Conservation (phyloP, 2,888 invertebrate species). For the Synanthedon tipuliformis region DNA sequence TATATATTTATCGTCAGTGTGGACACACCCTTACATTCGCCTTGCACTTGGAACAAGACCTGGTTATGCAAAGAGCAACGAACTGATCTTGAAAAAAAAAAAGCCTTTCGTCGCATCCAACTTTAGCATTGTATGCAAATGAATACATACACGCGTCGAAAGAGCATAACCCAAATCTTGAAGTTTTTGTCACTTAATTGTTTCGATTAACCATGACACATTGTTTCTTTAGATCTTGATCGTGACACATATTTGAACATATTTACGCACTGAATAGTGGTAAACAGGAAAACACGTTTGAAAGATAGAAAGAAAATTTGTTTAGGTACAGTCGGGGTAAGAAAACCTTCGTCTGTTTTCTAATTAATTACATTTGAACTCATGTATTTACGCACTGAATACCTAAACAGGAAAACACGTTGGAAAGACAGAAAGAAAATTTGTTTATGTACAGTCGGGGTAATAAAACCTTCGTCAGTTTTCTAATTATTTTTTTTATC, state of each 20-base stretch:
- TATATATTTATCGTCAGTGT: neutral
- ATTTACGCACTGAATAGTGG: neutral
- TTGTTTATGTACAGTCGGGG: no score
- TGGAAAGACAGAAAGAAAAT: no score
- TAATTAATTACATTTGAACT: no score
- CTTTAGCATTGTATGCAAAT: constrained; percentile 30
- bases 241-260: neutral
- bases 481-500: no score
- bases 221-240: neutral
- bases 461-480: no score
- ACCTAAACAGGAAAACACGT: no score
- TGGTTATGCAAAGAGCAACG: neutral
- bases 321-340: no score
- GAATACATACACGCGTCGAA: constrained; percentile 2
- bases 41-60: constrained; percentile 7
- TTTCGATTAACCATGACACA: constrained; percentile 1
- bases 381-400: no score
- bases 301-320: no score
- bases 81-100: constrained; percentile 2
- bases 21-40: constrained; percentile 1
- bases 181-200: constrained; percentile 3
- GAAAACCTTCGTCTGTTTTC: no score
- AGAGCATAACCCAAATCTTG: constrained; percentile 8
- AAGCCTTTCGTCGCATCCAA: constrained; percentile 4
- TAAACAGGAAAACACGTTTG: no score